Evolutionary conservation across 2,888 invertebrate genomes (phyloP).

Genomic region (Morinoia aosen): DNA sequence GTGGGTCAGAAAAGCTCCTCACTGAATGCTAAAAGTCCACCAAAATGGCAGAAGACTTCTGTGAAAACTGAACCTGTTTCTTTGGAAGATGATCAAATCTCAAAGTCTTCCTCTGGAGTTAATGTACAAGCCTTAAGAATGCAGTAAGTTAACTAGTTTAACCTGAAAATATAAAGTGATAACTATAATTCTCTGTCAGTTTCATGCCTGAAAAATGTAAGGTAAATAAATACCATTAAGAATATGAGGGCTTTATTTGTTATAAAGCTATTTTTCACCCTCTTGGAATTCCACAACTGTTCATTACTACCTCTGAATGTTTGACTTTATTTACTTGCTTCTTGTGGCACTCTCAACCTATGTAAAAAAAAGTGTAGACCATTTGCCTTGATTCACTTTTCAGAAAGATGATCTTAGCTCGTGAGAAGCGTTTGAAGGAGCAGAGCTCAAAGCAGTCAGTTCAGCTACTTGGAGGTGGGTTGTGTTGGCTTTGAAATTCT

Average conservation of each 20-base stretch:
- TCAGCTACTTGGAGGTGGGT: slow-evolving; percentile 22
- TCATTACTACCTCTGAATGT: not conserved
- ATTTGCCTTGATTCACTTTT: not conserved
- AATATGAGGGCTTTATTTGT: not conserved
- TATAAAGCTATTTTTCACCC: not conserved
- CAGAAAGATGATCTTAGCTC: slow-evolving; percentile 49
- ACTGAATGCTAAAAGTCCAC: not conserved
- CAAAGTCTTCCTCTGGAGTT: not conserved
- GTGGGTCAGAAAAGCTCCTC: not conserved
- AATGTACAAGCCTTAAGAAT: slow-evolving; percentile 38
- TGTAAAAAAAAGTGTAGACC: not conserved
- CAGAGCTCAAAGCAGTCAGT: not conserved
- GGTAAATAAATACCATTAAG: not conserved
- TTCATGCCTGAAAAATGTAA: not conserved
- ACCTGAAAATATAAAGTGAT: not conserved
- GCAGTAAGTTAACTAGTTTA: not conserved
- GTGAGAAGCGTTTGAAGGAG: slow-evolving; percentile 43
- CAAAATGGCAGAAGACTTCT: not conserved
- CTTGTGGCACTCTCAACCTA: not conserved
- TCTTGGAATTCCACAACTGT: not conserved
- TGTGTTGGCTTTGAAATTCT: not conserved
- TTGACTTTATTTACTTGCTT: not conserved
- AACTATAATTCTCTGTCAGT: not conserved
- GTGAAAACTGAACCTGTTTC: not conserved
- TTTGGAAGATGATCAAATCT: not conserved